Conservation (phyloP, 2,113 vertebrate species). For the Phoenicopterus ruber region DNA sequence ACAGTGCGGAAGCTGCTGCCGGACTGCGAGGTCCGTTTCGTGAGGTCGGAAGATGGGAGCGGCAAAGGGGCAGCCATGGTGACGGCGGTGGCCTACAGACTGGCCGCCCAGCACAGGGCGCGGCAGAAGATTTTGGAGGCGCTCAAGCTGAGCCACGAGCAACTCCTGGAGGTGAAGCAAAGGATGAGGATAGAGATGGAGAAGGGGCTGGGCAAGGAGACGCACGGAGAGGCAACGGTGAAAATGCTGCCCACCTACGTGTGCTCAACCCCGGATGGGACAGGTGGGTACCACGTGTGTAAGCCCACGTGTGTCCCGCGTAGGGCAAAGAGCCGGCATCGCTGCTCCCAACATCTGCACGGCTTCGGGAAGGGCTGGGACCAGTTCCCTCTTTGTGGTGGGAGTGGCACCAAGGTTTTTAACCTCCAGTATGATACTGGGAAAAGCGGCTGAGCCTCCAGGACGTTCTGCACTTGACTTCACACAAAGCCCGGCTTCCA, state of each 20-base stretch:
- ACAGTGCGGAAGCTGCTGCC: constrained; percentile 87
- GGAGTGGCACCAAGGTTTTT: background rate
- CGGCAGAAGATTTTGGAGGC: constrained; percentile 82
- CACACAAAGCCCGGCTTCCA: background rate
- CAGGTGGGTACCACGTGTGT: constrained; percentile 70
- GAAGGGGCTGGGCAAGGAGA: constrained; percentile 80
- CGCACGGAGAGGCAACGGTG: constrained; percentile 73
- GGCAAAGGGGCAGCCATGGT: constrained; percentile 98
- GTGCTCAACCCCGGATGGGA: constrained; percentile 89
- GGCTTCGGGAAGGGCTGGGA: background rate
- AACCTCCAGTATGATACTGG: background rate
- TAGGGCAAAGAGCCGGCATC: background rate
- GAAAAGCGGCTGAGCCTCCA: background rate
- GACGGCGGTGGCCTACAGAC: constrained; percentile 89
- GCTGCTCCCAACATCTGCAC: background rate
- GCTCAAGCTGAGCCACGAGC: constrained; percentile 80
- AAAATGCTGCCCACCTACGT: constrained; percentile 97
- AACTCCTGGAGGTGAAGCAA: constrained; percentile 88
- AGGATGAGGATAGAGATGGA: constrained; percentile 85
- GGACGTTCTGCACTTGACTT: background rate
- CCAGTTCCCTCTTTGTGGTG: background rate
- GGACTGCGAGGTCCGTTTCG: constrained; percentile 89
- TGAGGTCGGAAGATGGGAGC: constrained; percentile 90
- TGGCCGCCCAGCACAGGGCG: constrained; percentile 83
- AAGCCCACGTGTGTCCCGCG: fast-evolving